Evolutionary conservation across 2,888 invertebrate genomes (phyloP).

Genomic region (Beris chalybata): DNA sequence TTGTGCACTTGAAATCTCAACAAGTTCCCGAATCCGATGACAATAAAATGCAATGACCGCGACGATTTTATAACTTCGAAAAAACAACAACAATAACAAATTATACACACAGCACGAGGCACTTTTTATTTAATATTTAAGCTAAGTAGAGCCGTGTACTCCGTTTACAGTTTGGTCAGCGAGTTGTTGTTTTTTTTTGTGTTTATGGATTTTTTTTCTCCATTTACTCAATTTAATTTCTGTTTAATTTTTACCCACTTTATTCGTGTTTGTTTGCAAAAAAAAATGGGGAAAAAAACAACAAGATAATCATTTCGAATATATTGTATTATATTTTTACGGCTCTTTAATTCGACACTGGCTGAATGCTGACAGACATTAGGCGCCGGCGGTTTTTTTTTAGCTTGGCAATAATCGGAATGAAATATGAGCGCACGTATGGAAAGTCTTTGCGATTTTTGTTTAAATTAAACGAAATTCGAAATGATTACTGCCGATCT

Average conservation of each 20-base stretch:
- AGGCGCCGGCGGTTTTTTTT: constrained; percentile 17
- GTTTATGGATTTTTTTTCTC: not conserved
- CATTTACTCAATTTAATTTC: constrained; percentile 11
- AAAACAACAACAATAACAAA: constrained; percentile 1
- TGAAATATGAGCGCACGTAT: too few relatives aligned
- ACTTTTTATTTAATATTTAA: constrained; percentile 14
- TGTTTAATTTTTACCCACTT: not conserved
- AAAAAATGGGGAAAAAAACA: not conserved
- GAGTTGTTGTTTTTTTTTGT: not conserved
- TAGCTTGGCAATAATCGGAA: too few relatives aligned
- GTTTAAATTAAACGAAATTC: too few relatives aligned
- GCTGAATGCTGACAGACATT: constrained; percentile 24
- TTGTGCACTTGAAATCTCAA: too few relatives aligned
- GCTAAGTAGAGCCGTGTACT: constrained; percentile 15
- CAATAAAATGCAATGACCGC: constrained; percentile 28
- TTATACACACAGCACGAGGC: constrained; percentile 24
- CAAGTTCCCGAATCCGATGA: constrained; percentile 1
- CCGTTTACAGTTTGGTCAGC: constrained; percentile 28
- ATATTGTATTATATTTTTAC: constrained; percentile 1
- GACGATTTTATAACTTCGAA: constrained; percentile 6
- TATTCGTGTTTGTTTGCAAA: not conserved
- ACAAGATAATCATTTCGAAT: not conserved
- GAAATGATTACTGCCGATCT: too few relatives aligned
- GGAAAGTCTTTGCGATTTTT: too few relatives aligned
- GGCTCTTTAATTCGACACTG: constrained; percentile 5